Base-by-base conservation (phyloP, 2,113 vertebrate genomes). In the Barnardius zonarius region DNA sequence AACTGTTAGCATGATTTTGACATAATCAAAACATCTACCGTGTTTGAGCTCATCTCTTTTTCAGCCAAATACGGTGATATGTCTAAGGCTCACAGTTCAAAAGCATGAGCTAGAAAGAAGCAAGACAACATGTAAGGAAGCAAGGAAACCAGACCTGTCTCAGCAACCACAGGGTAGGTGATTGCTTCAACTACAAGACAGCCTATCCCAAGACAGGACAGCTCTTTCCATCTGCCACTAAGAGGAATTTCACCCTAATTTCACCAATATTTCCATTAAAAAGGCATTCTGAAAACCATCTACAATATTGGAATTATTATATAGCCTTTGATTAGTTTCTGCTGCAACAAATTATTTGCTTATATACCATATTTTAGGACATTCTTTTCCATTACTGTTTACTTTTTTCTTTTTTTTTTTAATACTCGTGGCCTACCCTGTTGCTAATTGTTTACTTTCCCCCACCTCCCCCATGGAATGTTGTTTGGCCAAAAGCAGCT, bases 391-490 rank as follows among this genome's bases (percentile, higher is more conserved):
- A 57, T 31, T 62, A 31, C 30, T 88, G 81, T 93, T 97, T 93
- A 79, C 48, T 3, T 86, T n/a, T n/a, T 23, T 23, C 15, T n/a
- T 37, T 82, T 68, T 72, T 55, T 61, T 72, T 59, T 61, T 61
- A 88, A 61, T 39, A 51, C 49, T 91, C 35, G 10, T 93, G 80
- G 66, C 83, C 88, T 87, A 88, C 46, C 64, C 94, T 28, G 0
- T 61, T 75, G 24, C 35, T 90, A 86, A 81, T 72, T 92, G 76
- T 96, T 97, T 96, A 78, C 75, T 96, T 94, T 86, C 44, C 63
- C 20, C 68, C 72, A 84, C 52, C 52, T 91, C 85, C 44, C 10
- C 46, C 90, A 72, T 11, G 18, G 90, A 95, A 93, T 88, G 95
- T 87, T 96, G 73, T 95, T 95, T 95, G 77, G 78, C 90, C 88